Percentiles rank a stretch among this genome's conserved stretches.
Evolutionary conservation across 2,888 invertebrate species (phyloP).

Genomic region (Trachelus iudaicus): DNA sequence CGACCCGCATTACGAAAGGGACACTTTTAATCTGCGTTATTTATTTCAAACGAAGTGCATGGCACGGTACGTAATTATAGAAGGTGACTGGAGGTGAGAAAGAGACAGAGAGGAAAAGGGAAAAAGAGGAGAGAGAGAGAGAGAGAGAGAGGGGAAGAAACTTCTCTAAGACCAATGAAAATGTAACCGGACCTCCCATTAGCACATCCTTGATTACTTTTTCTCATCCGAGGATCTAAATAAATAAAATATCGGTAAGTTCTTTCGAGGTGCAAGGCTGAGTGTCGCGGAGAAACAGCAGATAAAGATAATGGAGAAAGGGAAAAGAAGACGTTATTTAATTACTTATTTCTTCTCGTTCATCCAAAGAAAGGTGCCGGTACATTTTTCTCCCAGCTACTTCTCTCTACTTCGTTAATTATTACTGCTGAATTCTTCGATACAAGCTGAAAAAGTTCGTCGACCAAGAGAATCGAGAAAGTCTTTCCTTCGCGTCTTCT

Average conservation of each 20-base stretch:
- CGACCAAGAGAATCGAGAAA: background rate
- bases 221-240: slow-evolving; percentile 62
- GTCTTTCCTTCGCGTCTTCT: background rate
- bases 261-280: slow-evolving; percentile 27
- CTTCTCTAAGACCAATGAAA: slow-evolving; percentile 34
- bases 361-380: background rate
- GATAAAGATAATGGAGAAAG: slow-evolving; percentile 60
- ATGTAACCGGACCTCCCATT: slow-evolving; percentile 56
- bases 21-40: slow-evolving; percentile 61
- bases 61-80: slow-evolving; percentile 42
- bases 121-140: slow-evolving; percentile 27
- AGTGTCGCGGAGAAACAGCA: slow-evolving; percentile 46
- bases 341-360: slow-evolving; percentile 48
- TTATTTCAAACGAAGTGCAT: slow-evolving; percentile 44
- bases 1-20: slow-evolving; percentile 44
- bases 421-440: background rate
- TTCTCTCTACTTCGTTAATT: background rate
- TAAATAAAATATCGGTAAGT: slow-evolving; percentile 63
- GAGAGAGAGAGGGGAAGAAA: slow-evolving; percentile 28
- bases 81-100: background rate
- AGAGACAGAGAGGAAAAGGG: slow-evolving; percentile 34
- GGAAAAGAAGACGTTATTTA: slow-evolving; percentile 59
- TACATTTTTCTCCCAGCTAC: background rate
- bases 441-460: background rate
- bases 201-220: slow-evolving; percentile 65